Evolutionary conservation across 2,113 vertebrate species (phyloP).

Genomic region (Scalopus aquaticus): DNA sequence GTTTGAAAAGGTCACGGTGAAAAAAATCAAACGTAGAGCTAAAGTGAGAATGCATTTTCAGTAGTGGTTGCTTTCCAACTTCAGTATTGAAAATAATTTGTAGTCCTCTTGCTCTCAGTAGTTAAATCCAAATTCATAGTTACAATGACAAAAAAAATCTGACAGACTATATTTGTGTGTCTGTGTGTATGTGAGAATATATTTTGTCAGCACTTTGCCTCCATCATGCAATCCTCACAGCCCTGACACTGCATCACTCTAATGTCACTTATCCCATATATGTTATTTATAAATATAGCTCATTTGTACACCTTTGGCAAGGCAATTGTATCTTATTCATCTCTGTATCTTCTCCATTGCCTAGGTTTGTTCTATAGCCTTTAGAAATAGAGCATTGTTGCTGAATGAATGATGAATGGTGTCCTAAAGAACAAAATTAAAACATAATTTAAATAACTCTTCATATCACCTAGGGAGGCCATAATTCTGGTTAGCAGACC

Average conservation of each 20-base stretch:
- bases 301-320: background rate
- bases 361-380: background rate
- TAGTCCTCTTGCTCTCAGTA: background rate
- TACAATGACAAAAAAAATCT: background rate
- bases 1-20: background rate
- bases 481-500: background rate
- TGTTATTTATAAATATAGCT: conserved; percentile 19
- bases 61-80: background rate
- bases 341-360: background rate
- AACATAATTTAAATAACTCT: background rate
- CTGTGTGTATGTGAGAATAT: background rate
- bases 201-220: background rate
- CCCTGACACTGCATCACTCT: background rate
- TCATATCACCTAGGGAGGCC: background rate
- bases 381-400: background rate
- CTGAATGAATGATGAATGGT: background rate
- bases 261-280: background rate
- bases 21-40: background rate
- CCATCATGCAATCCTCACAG: background rate
- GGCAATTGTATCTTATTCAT: background rate
- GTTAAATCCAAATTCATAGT: conserved; percentile 29
- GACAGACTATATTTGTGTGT: background rate
- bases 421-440: background rate
- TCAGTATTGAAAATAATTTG: background rate
- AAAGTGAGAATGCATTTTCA: background rate